These are phyloP conservation scores for human DNA, from an alignment of 2,113 vertebrate genomes.

Conservation along the genomic window GRCh38 chr6:73124501-73125000, in stretches of 20 bases:
- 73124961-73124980: too few species aligned
- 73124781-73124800: slow-evolving; percentile 4
- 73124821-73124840: background rate
- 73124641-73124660: slow-evolving; percentile 54
- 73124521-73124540: slow-evolving; percentile 80
- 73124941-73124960: too few species aligned
- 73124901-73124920: background rate
- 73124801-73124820: background rate
- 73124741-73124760: background rate
- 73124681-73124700: background rate
- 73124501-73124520: slow-evolving; percentile 94
- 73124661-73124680: slow-evolving; percentile 44
- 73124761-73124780: background rate
- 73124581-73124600: slow-evolving; percentile 67
- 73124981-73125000: too few species aligned
- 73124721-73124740: slow-evolving; percentile 2
- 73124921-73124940: background rate
- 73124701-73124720: slow-evolving; percentile 40
- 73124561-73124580: slow-evolving; percentile 69
- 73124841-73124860: background rate
- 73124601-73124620: slow-evolving; percentile 65
- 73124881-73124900: background rate
- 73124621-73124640: slow-evolving; percentile 69
- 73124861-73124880: background rate
- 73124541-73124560: slow-evolving; percentile 71